A percentile compares a stretch with the other conserved stretches of the same genome.
phyloP scores from a whole-genome alignment of 2,113 vertebrate genomes.

The Alosa alosa region DNA sequence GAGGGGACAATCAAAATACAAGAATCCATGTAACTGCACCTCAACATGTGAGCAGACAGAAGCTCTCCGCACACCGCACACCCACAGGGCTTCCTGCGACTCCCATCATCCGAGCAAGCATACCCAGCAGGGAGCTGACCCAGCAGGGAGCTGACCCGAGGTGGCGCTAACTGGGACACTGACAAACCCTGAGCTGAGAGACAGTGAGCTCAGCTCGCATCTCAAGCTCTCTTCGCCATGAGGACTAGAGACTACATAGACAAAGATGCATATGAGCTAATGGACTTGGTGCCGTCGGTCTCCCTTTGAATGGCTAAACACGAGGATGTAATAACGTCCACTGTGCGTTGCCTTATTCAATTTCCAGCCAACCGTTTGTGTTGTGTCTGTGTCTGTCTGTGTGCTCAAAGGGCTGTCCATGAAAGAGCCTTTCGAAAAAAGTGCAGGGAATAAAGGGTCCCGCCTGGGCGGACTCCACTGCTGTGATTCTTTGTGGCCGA shows the following conservation, averaged over 20 bases:
- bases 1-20: neutral
- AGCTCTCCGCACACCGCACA: neutral
- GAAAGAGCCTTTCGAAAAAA: neutral
- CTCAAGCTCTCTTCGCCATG: neutral
- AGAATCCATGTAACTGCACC: neutral
- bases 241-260: neutral
- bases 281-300: neutral
- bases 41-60: constrained; percentile 4
- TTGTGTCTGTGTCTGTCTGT: constrained; percentile 4
- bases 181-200: neutral
- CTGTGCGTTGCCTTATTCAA: neutral
- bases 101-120: neutral
- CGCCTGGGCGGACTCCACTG: neutral
- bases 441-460: neutral
- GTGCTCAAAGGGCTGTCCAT: neutral
- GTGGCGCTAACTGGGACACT: neutral
- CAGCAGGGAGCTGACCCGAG: neutral
- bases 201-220: neutral
- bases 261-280: neutral
- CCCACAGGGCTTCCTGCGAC: neutral
- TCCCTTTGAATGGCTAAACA: neutral
- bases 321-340: neutral
- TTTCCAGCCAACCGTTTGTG: neutral
- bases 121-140: neutral
- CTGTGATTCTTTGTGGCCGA: constrained; percentile 11